A percentile compares a stretch with the other conserved stretches of the same genome.
phyloP scores from a whole-genome alignment of 2,888 invertebrate species.

The Cosmorhoe ocellata region DNA sequence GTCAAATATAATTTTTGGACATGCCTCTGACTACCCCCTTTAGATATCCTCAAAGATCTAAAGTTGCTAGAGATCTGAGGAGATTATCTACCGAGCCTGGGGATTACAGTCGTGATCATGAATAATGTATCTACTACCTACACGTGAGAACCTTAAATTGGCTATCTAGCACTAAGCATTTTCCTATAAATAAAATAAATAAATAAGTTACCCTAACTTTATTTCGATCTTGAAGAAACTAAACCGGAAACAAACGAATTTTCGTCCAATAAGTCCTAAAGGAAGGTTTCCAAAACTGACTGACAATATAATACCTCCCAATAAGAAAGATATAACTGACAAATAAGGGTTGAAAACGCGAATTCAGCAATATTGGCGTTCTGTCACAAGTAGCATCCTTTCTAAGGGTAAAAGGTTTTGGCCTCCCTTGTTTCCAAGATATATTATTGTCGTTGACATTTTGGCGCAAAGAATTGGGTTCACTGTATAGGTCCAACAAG shows the following conservation, averaged over 20 bases:
- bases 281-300: background rate
- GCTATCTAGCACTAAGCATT: too few species aligned
- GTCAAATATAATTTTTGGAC: too few species aligned
- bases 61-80: too few species aligned
- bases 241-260: background rate
- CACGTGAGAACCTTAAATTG: too few species aligned
- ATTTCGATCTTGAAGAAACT: background rate
- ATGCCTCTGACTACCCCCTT: too few species aligned
- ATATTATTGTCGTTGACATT: slow-evolving; percentile 31
- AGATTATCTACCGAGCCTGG: too few species aligned
- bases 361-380: slow-evolving; percentile 11
- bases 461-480: slow-evolving; percentile 29
- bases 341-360: slow-evolving; percentile 23
- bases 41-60: too few species aligned
- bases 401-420: slow-evolving; percentile 9
- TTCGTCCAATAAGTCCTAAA: background rate
- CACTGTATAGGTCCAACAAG: slow-evolving; percentile 29
- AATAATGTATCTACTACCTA: too few species aligned
- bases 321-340: slow-evolving; percentile 16
- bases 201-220: background rate
- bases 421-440: slow-evolving; percentile 23
- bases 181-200: too few species aligned
- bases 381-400: slow-evolving; percentile 2
- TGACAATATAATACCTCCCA: slow-evolving; percentile 7
- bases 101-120: too few species aligned